Base-by-base conservation (phyloP, 2,888 invertebrate species). In the Phyllotreta cruciferae region DNA sequence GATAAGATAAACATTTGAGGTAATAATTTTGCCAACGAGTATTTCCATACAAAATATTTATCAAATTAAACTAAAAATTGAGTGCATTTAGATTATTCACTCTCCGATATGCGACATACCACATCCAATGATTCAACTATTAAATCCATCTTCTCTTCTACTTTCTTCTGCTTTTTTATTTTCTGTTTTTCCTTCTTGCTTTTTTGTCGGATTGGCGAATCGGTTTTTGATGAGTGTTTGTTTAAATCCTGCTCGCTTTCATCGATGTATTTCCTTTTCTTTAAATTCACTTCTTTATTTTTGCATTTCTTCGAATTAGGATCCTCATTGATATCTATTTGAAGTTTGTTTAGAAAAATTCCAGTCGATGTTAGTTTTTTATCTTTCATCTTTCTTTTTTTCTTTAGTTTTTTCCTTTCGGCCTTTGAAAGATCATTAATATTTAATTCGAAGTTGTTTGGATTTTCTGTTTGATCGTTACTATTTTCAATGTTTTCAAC, bases 101-200 rank as follows among this genome's bases (percentile, higher is more conserved):
- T 71, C 62, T 77, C 78, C 56, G 78, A 77, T 70, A 80, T 79
- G 66, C 77, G 77, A 69, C 80, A 79, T 57, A 75, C 66, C 56
- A 71, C 69, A 60, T 77, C 75, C 37, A 80, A 69, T 9, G 77
- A 77, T 57, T 71, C 70, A 1, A 73, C 71, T 52, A 79, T 78
- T 4, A 74, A 73, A 66, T 75, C 77, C 10, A 79, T 68, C 64
- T 71, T 72, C 56, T 73, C 72, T 64, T 76, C 73, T 56, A 72
- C 70, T 60, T 74, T 73, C 60, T 71, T 71, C 60, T 73, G 66
- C 65, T 73, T 71, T 44, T 71, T 70, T 50, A 67, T 71, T 52
- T 73, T 73, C 52, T 71, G 72, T 36, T 69, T 73, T 24, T 69
- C 70, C 49, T 71, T 71, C 60, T 71, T 73, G 14, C 61, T 67